Base-by-base conservation (phyloP, 2,888 invertebrate genomes). In the Leistus spinibarbis region DNA sequence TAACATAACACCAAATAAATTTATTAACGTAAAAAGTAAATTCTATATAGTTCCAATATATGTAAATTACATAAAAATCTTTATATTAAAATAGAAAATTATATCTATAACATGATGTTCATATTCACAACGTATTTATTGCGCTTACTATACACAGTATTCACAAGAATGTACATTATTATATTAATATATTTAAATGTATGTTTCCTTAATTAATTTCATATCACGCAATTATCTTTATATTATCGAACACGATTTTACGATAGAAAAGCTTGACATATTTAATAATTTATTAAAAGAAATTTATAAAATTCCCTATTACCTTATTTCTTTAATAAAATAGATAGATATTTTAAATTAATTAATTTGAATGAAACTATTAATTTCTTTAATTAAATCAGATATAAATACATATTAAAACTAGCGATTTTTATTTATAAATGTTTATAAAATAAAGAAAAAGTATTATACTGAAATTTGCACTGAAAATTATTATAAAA, bases 401-500 rank as follows among this genome's bases (percentile, higher is more conserved):
- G 57, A 20, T n/a, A 7, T 53, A 60, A 65, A 17, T 67, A 67
- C 53, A 60, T 73, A 67, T 68, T 74, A 67, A 74, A 74, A 67
- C 54, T 57, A 68, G 68, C 54, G 20, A 73, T 60, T 66, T 66
- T 23, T 72, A 71, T 71, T 64, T 64, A 72, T 66, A 72, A 65
- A 65, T 72, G 64, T 54, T 27, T 57, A 64, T 65, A 69, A 69
- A 65, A 24, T 69, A 20, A 69, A 63, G 70, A 63, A 17, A 66
- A 73, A 78, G 54, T 63, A 68, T 76, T 63, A 68, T 76, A 76
- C 24, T 68, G 57, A 60, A 76, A 69, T 72, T 72, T 69, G 66
- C 66, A 54, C 20, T 63, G 54, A 56, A 67, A 68, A 79, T 77
- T 73, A 78, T 78, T 76, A 71, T 68, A 65, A 60, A 68, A n/a